A percentile compares a stretch with the other conserved stretches of the same genome.
phyloP scores from a whole-genome alignment of 2,113 vertebrate genomes.

The Colistium nudipinnis region DNA sequence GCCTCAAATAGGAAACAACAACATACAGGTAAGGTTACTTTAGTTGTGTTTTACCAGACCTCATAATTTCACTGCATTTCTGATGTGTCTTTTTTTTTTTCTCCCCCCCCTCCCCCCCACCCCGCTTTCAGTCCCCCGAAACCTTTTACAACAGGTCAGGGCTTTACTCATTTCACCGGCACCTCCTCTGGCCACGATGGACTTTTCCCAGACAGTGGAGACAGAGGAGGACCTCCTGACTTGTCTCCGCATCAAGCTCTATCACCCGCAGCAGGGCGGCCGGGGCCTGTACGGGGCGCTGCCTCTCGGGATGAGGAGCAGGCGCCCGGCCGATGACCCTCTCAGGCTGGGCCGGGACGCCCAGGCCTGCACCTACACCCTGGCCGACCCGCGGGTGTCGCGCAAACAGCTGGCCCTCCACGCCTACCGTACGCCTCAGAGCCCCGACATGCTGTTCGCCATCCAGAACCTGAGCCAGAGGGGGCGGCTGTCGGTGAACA shows the following conservation, averaged over 20 bases:
- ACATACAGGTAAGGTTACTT: slow-evolving; percentile 32
- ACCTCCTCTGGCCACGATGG: slow-evolving; percentile 56
- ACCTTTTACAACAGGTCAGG: not conserved
- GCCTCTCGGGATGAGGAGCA: slow-evolving; percentile 65
- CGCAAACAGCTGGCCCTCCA: slow-evolving; percentile 87
- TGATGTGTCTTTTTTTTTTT: not conserved
- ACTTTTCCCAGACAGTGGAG: slow-evolving; percentile 78
- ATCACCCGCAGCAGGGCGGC: slow-evolving; percentile 84
- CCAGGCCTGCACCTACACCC: slow-evolving; percentile 79
- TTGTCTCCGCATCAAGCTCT: slow-evolving; percentile 85
- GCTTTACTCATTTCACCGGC: not conserved
- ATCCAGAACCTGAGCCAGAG: slow-evolving; percentile 93
- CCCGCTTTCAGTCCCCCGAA: too few relatives aligned
- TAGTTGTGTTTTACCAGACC: not conserved
- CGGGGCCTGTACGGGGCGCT: slow-evolving; percentile 78
- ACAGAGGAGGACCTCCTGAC: slow-evolving; percentile 87
- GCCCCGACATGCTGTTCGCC: slow-evolving; percentile 79
- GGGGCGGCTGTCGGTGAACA: slow-evolving; percentile 79
- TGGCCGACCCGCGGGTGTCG: slow-evolving; percentile 86
- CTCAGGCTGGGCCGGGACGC: slow-evolving; percentile 86
- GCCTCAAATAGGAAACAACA: not conserved
- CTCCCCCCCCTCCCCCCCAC: too few relatives aligned
- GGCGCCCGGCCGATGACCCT: slow-evolving; percentile 77
- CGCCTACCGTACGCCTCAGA: slow-evolving; percentile 81
- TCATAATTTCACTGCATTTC: not conserved